These are phyloP conservation scores for Drosophila kurseongensis DNA, from an alignment of 1,140 invertebrate species.

Conservation along the genomic window DNA sequence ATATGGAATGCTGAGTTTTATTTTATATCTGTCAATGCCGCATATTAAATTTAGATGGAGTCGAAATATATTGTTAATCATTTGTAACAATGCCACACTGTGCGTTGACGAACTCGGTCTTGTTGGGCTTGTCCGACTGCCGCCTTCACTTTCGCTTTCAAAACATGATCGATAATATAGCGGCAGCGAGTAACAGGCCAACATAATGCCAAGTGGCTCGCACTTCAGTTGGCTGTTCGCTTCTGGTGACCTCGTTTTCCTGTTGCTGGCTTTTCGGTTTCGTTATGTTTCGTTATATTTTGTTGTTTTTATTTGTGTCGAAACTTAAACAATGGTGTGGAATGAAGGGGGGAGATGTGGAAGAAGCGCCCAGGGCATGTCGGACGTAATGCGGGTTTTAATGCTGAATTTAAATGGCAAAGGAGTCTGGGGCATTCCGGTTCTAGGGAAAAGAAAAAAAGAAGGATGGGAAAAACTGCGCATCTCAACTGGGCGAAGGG, in stretches of 20 bases:
- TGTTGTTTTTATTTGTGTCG: constrained; percentile 27
- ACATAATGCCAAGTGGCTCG: constrained; percentile 39
- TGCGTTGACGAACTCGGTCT: constrained; percentile 1
- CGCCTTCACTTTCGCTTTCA: constrained; percentile 71
- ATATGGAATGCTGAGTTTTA: no score
- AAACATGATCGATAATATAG: constrained; percentile 80
- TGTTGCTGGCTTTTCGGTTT: constrained; percentile 20
- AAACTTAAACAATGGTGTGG: constrained; percentile 53
- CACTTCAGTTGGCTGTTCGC: constrained; percentile 31
- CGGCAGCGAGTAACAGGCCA: constrained; percentile 69
- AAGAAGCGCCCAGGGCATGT: constrained; percentile 13
- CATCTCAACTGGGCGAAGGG: neutral
- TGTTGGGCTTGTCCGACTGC: constrained; percentile 1
- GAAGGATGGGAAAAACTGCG: neutral
- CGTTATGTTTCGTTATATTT: constrained; percentile 37
- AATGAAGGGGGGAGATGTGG: neutral
- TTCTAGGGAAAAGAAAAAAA: no score
- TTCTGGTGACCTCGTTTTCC: constrained; percentile 58
- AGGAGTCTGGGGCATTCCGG: neutral
- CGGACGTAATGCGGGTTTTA: constrained; percentile 10
- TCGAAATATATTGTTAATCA: no score
- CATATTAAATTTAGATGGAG: neutral
- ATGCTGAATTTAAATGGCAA: constrained; percentile 6
- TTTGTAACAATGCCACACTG: neutral
- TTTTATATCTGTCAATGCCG: no score